Evolutionary conservation across 2,888 invertebrate species (phyloP).

Genomic region (Plutella xylostella): DNA sequence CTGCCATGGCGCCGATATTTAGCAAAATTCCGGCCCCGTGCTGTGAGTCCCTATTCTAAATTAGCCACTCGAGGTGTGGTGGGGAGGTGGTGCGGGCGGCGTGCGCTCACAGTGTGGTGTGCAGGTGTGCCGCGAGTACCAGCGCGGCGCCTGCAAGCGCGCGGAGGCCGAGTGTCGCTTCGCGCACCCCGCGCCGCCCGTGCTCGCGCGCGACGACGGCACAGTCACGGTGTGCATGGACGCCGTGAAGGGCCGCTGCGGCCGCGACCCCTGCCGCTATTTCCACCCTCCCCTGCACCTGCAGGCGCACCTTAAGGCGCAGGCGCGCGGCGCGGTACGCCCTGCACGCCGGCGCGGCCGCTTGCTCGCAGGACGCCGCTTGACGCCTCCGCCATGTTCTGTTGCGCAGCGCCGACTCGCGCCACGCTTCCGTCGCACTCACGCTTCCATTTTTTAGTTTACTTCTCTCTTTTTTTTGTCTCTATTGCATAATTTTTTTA

Average conservation of each 20-base stretch:
- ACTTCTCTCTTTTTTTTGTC: slow-evolving; percentile 48
- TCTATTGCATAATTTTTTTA: slow-evolving; percentile 66
- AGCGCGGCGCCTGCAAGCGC: slow-evolving; percentile 98
- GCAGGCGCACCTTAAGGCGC: slow-evolving; percentile 99
- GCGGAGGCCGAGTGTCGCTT: slow-evolving; percentile 98
- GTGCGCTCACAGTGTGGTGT: slow-evolving; percentile 35
- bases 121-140: slow-evolving; percentile 98
- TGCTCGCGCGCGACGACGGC: slow-evolving; percentile 97
- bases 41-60: too few relatives aligned
- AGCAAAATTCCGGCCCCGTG: too few relatives aligned
- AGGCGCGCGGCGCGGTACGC: slow-evolving; percentile 94
- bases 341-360: slow-evolving; percentile 68
- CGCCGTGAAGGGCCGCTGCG: slow-evolving; percentile 98
- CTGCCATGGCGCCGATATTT: too few relatives aligned
- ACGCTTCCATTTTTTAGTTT: slow-evolving; percentile 53
- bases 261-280: slow-evolving; percentile 99
- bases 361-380: slow-evolving; percentile 59
- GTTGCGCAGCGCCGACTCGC: slow-evolving; percentile 53
- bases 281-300: slow-evolving; percentile 99
- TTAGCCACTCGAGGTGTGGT: neutral
- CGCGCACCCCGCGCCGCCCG: slow-evolving; percentile 98
- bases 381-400: too few relatives aligned
- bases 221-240: slow-evolving; percentile 99
- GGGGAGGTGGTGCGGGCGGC: slow-evolving; percentile 12
- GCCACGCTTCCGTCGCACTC: slow-evolving; percentile 70